A percentile compares a stretch with the other conserved stretches of the same genome.
phyloP scores from a whole-genome alignment of 2,797 vertebrate genomes.

The Margarornis squamiger region DNA sequence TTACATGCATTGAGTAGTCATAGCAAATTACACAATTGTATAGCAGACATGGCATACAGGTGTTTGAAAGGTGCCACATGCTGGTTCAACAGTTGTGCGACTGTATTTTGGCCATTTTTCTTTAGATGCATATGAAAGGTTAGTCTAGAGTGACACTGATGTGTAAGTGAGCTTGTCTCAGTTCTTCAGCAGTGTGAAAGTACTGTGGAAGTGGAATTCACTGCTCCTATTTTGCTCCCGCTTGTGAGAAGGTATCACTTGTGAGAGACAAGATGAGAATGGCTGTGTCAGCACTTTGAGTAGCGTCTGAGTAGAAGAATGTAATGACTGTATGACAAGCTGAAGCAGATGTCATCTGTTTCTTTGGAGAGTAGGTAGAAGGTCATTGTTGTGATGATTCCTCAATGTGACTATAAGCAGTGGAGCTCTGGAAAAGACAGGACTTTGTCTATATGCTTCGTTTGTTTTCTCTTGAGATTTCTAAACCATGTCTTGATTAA shows the following conservation, averaged over 20 bases:
- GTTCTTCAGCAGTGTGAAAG: not conserved
- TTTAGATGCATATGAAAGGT: not conserved
- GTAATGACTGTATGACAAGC: not conserved
- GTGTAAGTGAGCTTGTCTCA: not conserved
- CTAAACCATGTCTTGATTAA: not conserved
- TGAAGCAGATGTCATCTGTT: not conserved
- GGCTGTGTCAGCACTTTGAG: not conserved
- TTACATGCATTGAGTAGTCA: not conserved
- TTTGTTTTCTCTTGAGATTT: not conserved
- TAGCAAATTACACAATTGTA: not conserved
- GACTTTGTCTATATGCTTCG: not conserved
- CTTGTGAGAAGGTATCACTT: not conserved
- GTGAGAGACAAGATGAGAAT: accelerated
- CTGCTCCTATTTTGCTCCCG: not conserved
- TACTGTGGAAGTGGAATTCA: not conserved
- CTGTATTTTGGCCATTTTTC: not conserved
- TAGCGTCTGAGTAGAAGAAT: not conserved
- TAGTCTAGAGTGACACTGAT: not conserved
- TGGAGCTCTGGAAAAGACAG: not conserved
- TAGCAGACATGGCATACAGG: not conserved
- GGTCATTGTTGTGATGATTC: not conserved
- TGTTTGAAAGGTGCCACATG: not conserved
- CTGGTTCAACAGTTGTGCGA: not conserved
- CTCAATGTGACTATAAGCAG: not conserved
- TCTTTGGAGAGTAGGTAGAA: not conserved